Evolutionary conservation across 2,888 invertebrate species (phyloP), one percentile per base, ranked within the genome.

Genomic region (Agriopis marginaria): DNA sequence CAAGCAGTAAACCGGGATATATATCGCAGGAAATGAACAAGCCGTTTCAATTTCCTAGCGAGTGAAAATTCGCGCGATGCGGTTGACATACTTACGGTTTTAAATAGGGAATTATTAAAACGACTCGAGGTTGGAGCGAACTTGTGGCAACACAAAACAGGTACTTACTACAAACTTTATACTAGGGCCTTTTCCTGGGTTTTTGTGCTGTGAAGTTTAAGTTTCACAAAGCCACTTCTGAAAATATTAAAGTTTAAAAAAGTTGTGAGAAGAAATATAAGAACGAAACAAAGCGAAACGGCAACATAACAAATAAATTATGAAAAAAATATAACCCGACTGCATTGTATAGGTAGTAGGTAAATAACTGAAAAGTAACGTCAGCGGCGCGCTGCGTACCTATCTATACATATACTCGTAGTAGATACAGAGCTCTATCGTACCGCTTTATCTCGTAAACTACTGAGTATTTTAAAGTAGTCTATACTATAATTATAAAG

Each of bases 21-120:
- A 66, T 67, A 61, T 61, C 63, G 50, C 68, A 64, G 70, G 73
- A 73, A 70, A 73, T 70, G 66, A 55, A 68, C 63, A 61, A 59
- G 61, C 49, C 73, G 54, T 66, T 68, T 60, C 61, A 66, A 68
- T 73, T 70, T 70, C 67, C 70, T 62, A 56, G 44, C n/a, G 63
- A 54, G 62, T 49, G 58, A 60, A 70, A 63, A 66, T 66, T 70
- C 51, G 50, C 66, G 12, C 62, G 65, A 55, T 69, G 62, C 53
- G 55, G 70, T 70, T 70, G 66, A 66, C 60, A 70, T 58, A 63
- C 63, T 65, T 68, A 59, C 40, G 10, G 56, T 61, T 55, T 65
- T 55, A 51, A 62, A 50, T 61, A 50, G 50, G 40, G 61, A 40
- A 60, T 54, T 60, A 60, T 60, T 65, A 51, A 58, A 50, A 8